phyloP scores from a whole-genome alignment of 2,888 invertebrate species.

The Notodromas monacha region DNA sequence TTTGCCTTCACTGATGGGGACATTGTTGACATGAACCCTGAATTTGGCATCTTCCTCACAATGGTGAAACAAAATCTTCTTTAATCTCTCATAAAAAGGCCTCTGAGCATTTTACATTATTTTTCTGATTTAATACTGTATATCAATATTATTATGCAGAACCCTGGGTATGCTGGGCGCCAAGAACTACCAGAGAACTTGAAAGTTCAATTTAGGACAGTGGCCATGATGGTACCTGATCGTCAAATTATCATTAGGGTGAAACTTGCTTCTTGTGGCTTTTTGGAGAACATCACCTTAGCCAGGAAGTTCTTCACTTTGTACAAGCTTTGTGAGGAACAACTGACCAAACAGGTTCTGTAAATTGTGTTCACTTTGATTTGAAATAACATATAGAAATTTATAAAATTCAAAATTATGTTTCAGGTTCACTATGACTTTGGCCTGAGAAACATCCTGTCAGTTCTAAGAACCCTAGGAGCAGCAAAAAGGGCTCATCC shows the following conservation, averaged over 20 bases:
- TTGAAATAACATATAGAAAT: too few relatives aligned
- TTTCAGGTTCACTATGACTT: slow-evolving; percentile 81
- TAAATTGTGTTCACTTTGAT: too few relatives aligned
- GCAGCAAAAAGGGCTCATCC: slow-evolving; percentile 64
- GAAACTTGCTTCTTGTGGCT: slow-evolving; percentile 78
- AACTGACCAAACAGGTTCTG: slow-evolving; percentile 83
- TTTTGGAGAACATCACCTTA: slow-evolving; percentile 69
- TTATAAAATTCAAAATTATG: too few relatives aligned
- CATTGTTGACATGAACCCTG: slow-evolving; percentile 58
- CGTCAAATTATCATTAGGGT: slow-evolving; percentile 85
- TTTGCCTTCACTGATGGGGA: slow-evolving; percentile 87
- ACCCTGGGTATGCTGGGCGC: slow-evolving; percentile 83
- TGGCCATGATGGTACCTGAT: slow-evolving; percentile 97
- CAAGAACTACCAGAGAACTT: slow-evolving; percentile 86
- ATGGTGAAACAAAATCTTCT: slow-evolving; percentile 29
- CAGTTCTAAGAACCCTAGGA: slow-evolving; percentile 65
- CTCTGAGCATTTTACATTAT: neutral
- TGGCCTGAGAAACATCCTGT: slow-evolving; percentile 71
- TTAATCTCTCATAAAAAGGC: neutral
- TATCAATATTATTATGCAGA: slow-evolving; percentile 23
- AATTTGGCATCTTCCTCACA: slow-evolving; percentile 86
- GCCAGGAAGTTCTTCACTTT: slow-evolving; percentile 84
- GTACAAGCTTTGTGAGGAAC: slow-evolving; percentile 86
- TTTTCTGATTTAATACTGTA: neutral
- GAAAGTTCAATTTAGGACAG: slow-evolving; percentile 85